Evolutionary conservation across 2,888 invertebrate species (phyloP).

Genomic region (Diarsia dahlii): DNA sequence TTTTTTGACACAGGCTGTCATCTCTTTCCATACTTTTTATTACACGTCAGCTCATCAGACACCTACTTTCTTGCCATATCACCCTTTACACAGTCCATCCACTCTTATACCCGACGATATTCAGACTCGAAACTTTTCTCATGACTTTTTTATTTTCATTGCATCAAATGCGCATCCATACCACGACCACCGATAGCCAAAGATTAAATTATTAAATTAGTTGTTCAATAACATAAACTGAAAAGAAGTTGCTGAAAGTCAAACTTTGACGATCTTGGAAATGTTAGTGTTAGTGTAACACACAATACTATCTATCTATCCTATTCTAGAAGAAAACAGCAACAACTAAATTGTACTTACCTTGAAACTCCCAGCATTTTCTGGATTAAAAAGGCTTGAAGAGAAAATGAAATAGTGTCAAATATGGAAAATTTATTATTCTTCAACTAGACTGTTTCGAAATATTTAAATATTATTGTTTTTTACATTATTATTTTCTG

Average conservation of each 20-base stretch:
- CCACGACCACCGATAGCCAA: too few species aligned
- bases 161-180: too few species aligned
- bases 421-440: neutral
- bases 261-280: neutral
- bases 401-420: neutral
- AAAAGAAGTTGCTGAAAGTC: neutral
- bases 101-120: too few species aligned
- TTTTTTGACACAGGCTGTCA: too few species aligned
- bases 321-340: neutral
- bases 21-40: too few species aligned
- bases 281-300: neutral
- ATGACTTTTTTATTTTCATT: too few species aligned
- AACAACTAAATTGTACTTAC: neutral
- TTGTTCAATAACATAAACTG: slow-evolving; percentile 1
- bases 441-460: neutral
- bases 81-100: too few species aligned
- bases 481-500: neutral
- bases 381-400: too few species aligned
- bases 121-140: too few species aligned
- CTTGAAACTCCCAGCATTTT: neutral
- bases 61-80: too few species aligned
- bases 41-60: too few species aligned
- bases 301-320: neutral
- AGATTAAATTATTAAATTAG: neutral
- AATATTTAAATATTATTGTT: neutral